phyloP scores from a whole-genome alignment of 1,140 invertebrate genomes.

The Cotesia vestalis region DNA sequence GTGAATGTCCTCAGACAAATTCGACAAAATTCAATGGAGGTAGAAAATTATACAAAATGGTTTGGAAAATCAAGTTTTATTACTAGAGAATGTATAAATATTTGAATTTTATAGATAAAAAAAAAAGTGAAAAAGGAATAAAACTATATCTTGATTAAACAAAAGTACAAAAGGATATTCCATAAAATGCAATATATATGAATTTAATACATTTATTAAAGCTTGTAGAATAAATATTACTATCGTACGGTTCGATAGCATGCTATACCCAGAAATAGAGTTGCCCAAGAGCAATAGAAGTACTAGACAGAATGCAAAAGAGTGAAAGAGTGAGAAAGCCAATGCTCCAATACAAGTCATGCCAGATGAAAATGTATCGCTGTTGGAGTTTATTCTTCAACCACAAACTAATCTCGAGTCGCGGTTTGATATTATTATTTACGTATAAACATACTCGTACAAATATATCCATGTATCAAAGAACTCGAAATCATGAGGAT shows the following conservation, averaged over 20 bases:
- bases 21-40: too few relatives aligned
- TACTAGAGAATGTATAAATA: too few relatives aligned
- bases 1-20: too few relatives aligned
- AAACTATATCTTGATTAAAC: background rate
- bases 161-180: background rate
- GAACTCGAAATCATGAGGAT: background rate
- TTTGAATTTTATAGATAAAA: too few relatives aligned
- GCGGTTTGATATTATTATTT: slow-evolving; percentile 34
- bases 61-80: too few relatives aligned
- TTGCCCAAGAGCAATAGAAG: background rate
- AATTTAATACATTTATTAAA: background rate
- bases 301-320: background rate
- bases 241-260: background rate
- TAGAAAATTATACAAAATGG: too few relatives aligned
- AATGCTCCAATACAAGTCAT: slow-evolving; percentile 22
- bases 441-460: too few relatives aligned
- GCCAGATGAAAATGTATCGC: slow-evolving; percentile 31
- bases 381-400: slow-evolving; percentile 39
- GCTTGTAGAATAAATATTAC: slow-evolving; percentile 1
- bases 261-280: background rate
- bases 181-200: background rate
- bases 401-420: slow-evolving; percentile 49
- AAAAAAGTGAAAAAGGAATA: too few relatives aligned
- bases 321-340: slow-evolving; percentile 7
- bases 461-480: slow-evolving; percentile 18